A percentile compares a stretch with the other conserved stretches of the same genome.
phyloP scores from a whole-genome alignment of 92 coral and sea anemone species.

The Metridium senile region DNA sequence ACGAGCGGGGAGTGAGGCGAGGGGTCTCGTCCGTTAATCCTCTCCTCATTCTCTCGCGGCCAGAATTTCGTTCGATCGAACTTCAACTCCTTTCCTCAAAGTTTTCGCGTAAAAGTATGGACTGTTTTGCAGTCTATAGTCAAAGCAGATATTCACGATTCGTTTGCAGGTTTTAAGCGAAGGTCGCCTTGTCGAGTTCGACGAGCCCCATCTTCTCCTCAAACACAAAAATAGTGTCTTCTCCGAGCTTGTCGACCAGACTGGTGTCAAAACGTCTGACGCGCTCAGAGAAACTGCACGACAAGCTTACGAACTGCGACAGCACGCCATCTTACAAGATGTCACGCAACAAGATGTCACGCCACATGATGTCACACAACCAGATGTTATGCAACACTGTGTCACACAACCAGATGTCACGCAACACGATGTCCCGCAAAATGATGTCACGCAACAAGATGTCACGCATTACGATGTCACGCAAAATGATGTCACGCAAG shows the following conservation, averaged over 20 bases:
- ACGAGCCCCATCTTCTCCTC: constrained; percentile 84
- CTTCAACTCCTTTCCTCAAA: too few species aligned
- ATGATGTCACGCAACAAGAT: neutral
- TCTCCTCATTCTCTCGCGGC: too few species aligned
- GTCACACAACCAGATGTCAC: neutral
- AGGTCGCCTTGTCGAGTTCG: constrained; percentile 88
- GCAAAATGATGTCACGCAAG: constrained; percentile 34
- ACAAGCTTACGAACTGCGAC: constrained; percentile 72
- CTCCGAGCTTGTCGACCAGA: constrained; percentile 84
- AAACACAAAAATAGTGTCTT: constrained; percentile 58
- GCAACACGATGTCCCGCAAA: neutral
- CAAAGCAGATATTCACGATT: too few species aligned
- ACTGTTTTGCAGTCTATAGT: too few species aligned
- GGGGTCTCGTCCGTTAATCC: too few species aligned
- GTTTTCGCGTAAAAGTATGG: too few species aligned
- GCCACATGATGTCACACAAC: neutral
- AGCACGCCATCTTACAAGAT: neutral
- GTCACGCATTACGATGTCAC: neutral
- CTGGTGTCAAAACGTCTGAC: constrained; percentile 64
- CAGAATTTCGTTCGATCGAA: too few species aligned
- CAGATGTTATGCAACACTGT: too few species aligned
- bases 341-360: neutral
- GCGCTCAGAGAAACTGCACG: constrained; percentile 78
- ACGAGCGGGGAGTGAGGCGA: too few species aligned
- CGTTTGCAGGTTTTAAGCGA: constrained; percentile 78